Base-by-base conservation (phyloP, 1,140 invertebrate genomes). In the Protaetia brevitarsis region DNA sequence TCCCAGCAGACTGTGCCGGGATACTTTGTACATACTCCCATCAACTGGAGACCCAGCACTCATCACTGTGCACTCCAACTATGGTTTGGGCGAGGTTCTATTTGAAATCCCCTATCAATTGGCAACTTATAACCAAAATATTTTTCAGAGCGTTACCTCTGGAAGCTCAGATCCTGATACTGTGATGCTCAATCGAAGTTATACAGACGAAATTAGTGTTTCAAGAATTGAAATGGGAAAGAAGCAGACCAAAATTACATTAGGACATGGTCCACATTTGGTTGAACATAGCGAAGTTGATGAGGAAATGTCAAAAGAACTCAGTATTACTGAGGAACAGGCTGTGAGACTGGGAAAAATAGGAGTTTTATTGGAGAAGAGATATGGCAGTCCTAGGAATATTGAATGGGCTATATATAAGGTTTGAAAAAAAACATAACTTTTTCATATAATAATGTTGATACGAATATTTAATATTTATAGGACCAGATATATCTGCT, bases 11-110 rank as follows among this genome's bases (percentile, higher is more conserved):
- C 34, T 79, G 82, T 1, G 88, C 92, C 11, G 91, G 93, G 7
- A 92, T 94, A 0, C 78, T 94, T 74, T 94, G 94, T 75, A 92
- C 92, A 0, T 81, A 85, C 61, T 86, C 77, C 92, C 92, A 0
- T 81, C 84, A 0, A 86, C 83, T 28, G 88, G 86, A 0, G 86
- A 90, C 77, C 85, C 88, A 0, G 79, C 82, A 1, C 73, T 82
- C 45, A 84, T 94, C 37, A 78, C 87, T 11, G 85, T 95, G 59
- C 91, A 90, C 11, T 88, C 90, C 0, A 92, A 93, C 77, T 91
- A 87, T 79, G 92, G 92, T 0, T 78, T 93, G 2, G 92, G 92
- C 68, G 92, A 94, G 82, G 88, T 62, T 62, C 30, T n/a, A 29
- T 1, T 29, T 59, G 27, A 23, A 45, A 45, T 13, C 2, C 2